These are phyloP conservation scores for Furnarius figulus DNA, from an alignment of 2,113 vertebrate genomes.

Conservation along the genomic window DNA sequence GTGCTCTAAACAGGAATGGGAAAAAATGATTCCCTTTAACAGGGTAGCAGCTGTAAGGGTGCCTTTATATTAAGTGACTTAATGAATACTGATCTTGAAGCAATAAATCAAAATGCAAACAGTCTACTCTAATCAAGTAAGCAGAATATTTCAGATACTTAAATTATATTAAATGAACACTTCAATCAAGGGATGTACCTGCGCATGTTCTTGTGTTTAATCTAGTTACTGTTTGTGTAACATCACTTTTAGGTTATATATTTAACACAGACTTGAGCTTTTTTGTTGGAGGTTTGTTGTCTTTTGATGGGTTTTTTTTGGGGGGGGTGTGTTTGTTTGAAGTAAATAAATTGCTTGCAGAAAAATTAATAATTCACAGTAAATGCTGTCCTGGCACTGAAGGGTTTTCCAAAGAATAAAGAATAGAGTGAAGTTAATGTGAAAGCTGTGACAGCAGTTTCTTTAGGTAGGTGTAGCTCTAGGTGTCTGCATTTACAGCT, in stretches of 20 bases:
- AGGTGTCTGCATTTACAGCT: neutral
- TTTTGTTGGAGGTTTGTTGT: neutral
- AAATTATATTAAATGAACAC: conserved; percentile 66
- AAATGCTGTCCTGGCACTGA: neutral
- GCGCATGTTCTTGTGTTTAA: conserved; percentile 41
- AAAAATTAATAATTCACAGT: neutral
- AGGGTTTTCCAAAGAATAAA: neutral
- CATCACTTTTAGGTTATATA: neutral
- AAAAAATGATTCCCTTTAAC: conserved; percentile 21
- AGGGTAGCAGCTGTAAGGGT: conserved; percentile 41
- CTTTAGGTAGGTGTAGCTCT: neutral
- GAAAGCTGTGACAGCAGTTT: neutral
- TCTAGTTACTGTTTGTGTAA: conserved; percentile 23
- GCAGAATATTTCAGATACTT: conserved; percentile 56
- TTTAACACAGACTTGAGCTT: neutral
- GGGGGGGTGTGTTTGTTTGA: neutral
- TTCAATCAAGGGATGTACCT: conserved; percentile 63
- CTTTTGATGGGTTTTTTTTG: neutral
- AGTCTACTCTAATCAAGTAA: conserved; percentile 74
- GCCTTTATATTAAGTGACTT: conserved; percentile 72
- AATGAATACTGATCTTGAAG: conserved; percentile 72
- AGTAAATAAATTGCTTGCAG: neutral
- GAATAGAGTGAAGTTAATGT: neutral
- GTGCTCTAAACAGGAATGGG: conserved; percentile 35
- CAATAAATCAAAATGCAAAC: conserved; percentile 77